These are phyloP conservation scores for Nerophis lumbriciformis DNA, from an alignment of 2,113 vertebrate genomes.

Conservation along the genomic window DNA sequence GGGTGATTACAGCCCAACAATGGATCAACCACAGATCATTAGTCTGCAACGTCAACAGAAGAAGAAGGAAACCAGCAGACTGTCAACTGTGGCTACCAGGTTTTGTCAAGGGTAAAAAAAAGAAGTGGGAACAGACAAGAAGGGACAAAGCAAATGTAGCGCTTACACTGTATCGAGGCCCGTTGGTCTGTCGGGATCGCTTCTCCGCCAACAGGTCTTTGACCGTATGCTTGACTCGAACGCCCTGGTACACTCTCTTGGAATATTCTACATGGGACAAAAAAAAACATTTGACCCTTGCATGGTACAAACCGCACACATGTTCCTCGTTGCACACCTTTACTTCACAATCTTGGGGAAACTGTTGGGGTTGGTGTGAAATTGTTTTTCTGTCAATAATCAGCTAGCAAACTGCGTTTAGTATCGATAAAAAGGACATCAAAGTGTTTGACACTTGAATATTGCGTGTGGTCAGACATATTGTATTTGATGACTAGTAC, in stretches of 20 bases:
- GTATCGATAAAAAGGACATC: too few relatives aligned
- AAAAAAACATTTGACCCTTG: conserved; percentile 25
- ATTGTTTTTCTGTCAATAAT: conserved; percentile 51
- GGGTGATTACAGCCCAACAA: conserved; percentile 42
- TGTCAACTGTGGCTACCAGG: conserved; percentile 50
- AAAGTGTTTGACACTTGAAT: not conserved
- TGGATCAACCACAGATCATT: conserved; percentile 42
- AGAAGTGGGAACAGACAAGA: conserved; percentile 34
- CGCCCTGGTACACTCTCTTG: conserved; percentile 90
- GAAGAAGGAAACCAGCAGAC: conserved; percentile 41
- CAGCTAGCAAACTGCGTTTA: not conserved
- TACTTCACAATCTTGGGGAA: conserved; percentile 50
- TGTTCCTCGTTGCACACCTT: conserved; percentile 43
- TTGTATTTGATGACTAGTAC: not conserved
- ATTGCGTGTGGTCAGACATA: not conserved
- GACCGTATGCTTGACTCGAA: conserved; percentile 94
- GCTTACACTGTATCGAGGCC: conserved; percentile 81
- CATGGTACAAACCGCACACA: conserved; percentile 42
- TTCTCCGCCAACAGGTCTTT: conserved; percentile 95
- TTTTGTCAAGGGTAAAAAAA: conserved; percentile 32
- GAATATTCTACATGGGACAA: conserved; percentile 73
- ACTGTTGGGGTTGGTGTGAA: conserved; percentile 40
- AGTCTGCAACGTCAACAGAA: conserved; percentile 65
- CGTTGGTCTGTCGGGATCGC: conserved; percentile 79
- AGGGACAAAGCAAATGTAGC: conserved; percentile 20